A percentile compares a stretch with the other conserved stretches of the same genome.
Evolutionary conservation across 1,140 invertebrate species (phyloP).

Genomic region (Phymorhynchus buccinoides): DNA sequence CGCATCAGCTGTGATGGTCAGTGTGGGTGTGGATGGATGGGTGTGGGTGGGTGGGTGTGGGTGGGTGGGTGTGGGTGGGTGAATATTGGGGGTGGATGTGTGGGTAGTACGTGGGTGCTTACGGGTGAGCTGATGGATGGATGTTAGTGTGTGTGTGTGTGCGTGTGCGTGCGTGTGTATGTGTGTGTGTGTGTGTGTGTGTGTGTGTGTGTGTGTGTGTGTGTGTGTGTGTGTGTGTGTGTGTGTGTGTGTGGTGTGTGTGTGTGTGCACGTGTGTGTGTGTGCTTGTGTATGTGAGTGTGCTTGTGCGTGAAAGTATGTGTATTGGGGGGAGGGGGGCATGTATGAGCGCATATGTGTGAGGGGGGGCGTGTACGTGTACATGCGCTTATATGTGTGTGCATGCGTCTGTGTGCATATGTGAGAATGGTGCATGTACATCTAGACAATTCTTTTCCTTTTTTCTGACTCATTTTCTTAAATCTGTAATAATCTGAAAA

Average conservation of each 20-base stretch:
- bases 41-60: too few species aligned
- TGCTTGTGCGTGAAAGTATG: background rate
- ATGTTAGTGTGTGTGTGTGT: too few species aligned
- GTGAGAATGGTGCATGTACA: too few species aligned
- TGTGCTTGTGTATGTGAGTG: background rate
- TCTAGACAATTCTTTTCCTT: too few species aligned
- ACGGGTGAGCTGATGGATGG: background rate
- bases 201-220: background rate
- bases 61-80: background rate
- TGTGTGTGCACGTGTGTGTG: background rate
- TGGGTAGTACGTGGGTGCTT: background rate
- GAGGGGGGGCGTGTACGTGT: too few species aligned
- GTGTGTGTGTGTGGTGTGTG: background rate
- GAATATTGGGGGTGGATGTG: background rate
- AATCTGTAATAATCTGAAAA: too few species aligned
- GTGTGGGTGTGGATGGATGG: background rate
- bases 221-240: background rate
- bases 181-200: background rate
- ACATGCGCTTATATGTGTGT: too few species aligned
- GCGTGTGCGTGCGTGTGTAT: too few species aligned
- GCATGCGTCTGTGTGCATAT: too few species aligned
- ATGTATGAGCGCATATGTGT: too few species aligned
- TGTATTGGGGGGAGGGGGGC: too few species aligned
- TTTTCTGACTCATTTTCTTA: too few species aligned
- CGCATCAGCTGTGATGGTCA: background rate